Evolutionary conservation across 2,797 vertebrate species (phyloP), one percentile per base, ranked within the genome.

Genomic region (Limnodromus scolopaceus): DNA sequence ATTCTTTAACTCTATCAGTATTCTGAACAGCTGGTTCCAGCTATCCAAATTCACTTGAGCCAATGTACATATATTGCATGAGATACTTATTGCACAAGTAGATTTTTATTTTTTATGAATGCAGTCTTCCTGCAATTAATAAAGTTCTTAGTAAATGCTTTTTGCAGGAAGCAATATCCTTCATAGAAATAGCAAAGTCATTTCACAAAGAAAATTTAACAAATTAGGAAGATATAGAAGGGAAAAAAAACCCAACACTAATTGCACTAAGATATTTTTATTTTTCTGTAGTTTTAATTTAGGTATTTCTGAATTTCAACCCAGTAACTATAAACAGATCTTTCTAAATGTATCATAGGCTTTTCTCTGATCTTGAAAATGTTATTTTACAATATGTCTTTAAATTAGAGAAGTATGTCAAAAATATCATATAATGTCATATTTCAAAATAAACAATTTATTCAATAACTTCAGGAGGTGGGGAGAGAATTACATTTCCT

Each of bases 391-490:
- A 68, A 19, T 41, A 19, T 38, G 18, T 79, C 58, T 84, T 83
- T 76, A 79, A 91, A 77, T 58, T 3, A 6, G 53, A 64, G 55
- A 84, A 68, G 22, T 25, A 39, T 61, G n/a, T 70, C 48, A 70
- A 93, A 86, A 8, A 48, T 48, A 48, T 48, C 46, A 48, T 48
- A 24, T 48, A 48, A 48, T 48, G 46, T 48, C 23, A 15, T 64
- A 71, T 84, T 93, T 94, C 32, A 64, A 93, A 92, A 90, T 76
- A 84, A 95, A 60, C 39, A 63, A n/a, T 68, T 84, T 91, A 87
- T 86, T 87, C 19, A 72, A 6, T 78, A 91, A 76, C n/a, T 81
- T 75, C 58, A 28, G n/a, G 36, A 30, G 5, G 36, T 24, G 5
- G 5, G 16, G 15, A 27, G 16, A 51, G 48, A 53, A 54, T 25